phyloP scores from a whole-genome alignment of 2,797 vertebrate genomes.

The Clamator glandarius region DNA sequence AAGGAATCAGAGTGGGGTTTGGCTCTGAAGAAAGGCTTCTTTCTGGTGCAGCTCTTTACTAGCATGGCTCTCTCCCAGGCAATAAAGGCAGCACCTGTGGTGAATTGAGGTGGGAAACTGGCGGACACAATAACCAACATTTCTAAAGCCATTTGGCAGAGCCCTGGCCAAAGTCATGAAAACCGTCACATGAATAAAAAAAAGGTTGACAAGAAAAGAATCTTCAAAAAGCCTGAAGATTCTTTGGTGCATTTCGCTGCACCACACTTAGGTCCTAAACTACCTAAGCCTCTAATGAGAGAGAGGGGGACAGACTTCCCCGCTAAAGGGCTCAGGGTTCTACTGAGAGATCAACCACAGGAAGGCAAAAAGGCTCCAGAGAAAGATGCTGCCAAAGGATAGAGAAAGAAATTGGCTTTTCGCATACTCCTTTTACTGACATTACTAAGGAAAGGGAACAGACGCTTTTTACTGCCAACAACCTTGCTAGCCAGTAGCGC shows the following conservation, averaged over 20 bases:
- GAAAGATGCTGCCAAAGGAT: not conserved
- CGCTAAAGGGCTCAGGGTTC: not conserved
- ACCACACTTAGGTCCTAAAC: rapidly evolving
- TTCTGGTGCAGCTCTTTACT: not conserved
- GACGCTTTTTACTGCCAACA: slow-evolving; percentile 23
- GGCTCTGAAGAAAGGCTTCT: not conserved
- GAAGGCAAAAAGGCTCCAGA: not conserved
- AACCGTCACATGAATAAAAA: not conserved
- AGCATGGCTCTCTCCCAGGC: not conserved
- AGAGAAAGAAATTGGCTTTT: not conserved
- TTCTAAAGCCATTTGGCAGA: not conserved
- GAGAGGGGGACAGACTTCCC: not conserved
- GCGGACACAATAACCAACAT: not conserved
- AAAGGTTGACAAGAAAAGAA: not conserved
- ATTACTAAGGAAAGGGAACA: slow-evolving; percentile 1
- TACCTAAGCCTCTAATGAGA: not conserved
- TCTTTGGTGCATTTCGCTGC: not conserved
- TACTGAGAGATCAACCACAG: rapidly evolving
- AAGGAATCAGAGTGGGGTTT: not conserved
- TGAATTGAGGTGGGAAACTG: not conserved
- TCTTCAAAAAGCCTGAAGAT: not conserved
- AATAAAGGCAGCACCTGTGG: not conserved
- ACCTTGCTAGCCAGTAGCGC: not conserved
- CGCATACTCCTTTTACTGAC: slow-evolving; percentile 2
- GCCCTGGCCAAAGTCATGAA: not conserved